These are phyloP conservation scores for Serrognathus titanus DNA, from an alignment of 2,888 invertebrate genomes.

Conservation along the genomic window DNA sequence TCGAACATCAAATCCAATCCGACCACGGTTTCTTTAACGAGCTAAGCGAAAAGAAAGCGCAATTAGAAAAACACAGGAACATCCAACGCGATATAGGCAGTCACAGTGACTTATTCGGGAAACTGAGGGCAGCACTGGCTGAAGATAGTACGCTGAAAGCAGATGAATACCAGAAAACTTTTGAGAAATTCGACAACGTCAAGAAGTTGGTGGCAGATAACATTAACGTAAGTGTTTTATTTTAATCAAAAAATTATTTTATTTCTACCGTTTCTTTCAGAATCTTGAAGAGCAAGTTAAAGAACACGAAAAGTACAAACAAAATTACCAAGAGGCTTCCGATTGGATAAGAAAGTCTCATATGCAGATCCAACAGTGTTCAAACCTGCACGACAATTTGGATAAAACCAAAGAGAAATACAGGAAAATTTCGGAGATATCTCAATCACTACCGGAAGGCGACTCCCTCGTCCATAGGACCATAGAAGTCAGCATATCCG, in stretches of 20 bases:
- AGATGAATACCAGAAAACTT: conserved; percentile 66
- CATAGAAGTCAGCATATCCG: conserved; percentile 69
- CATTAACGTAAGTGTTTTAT: conserved; percentile 47
- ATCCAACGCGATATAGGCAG: conserved; percentile 78
- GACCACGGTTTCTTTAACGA: conserved; percentile 75
- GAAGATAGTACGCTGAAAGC: conserved; percentile 60
- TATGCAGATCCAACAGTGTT: conserved; percentile 78
- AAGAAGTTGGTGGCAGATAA: conserved; percentile 63
- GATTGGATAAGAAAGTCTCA: conserved; percentile 82
- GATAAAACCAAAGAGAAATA: conserved; percentile 73
- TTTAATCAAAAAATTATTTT: background rate
- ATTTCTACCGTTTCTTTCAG: conserved; percentile 41
- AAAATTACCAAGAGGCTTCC: conserved; percentile 73
- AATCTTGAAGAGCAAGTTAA: conserved; percentile 79
- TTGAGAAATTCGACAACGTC: conserved; percentile 68
- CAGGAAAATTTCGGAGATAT: conserved; percentile 68
- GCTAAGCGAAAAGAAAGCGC: conserved; percentile 85
- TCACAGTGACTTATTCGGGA: conserved; percentile 74
- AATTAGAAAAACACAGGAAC: conserved; percentile 81
- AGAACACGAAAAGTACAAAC: conserved; percentile 84
- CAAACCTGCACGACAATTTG: conserved; percentile 86
- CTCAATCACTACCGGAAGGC: conserved; percentile 66
- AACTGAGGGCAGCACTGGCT: conserved; percentile 68
- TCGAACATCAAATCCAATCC: conserved; percentile 77
- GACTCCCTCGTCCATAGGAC: conserved; percentile 71